Base-by-base conservation (phyloP, 2,797 vertebrate species). In the Oreonectes daqikongensis region DNA sequence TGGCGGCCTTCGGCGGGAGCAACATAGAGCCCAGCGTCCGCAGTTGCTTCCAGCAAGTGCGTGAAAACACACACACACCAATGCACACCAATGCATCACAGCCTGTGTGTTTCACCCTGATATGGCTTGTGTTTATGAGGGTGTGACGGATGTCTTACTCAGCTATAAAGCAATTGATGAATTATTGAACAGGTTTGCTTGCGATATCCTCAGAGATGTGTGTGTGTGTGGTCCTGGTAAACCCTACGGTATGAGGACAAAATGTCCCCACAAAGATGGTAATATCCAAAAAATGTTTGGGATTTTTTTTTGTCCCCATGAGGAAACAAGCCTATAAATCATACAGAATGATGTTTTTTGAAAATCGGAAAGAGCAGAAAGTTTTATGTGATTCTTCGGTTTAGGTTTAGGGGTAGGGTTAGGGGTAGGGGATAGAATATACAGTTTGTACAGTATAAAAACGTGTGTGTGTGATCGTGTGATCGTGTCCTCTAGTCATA, bases 11-110 rank as follows among this genome's bases (percentile, higher is more conserved):
- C 0, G 97, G 97, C 40, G 97, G 97, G 53, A 99, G 96, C 88
- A 99, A 98, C 88, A 99, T 99, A 18, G 97, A 98, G 60, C 97
- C 97, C 75, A 99, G 96, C 0, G 95, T 99, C 70, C 95, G 96
- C 71, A 99, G 97, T 89, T 99, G 97, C 90, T 98, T 99, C 87
- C 95, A 97, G 5, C 95, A 98, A 79, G 97, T 99, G 90, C 65
- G 93, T 92, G 44, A 8, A 55, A 8, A 24, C 46, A 68, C 77
- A 57, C 70, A 42, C 38, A 28, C 24, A 32, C 24, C 38, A 2
- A 4, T 28, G 40, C 55, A 24, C 22, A 59, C 17, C 2, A 64
- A 35, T 11, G 59, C 50, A 59, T 44, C 11, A 22, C 26, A 67
- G n/a, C 17, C 3, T 50, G 38, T 55, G 12, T 59, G 28, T 50